Conservation (phyloP, 1,140 invertebrate genomes). For the Antheraea pernyi region DNA sequence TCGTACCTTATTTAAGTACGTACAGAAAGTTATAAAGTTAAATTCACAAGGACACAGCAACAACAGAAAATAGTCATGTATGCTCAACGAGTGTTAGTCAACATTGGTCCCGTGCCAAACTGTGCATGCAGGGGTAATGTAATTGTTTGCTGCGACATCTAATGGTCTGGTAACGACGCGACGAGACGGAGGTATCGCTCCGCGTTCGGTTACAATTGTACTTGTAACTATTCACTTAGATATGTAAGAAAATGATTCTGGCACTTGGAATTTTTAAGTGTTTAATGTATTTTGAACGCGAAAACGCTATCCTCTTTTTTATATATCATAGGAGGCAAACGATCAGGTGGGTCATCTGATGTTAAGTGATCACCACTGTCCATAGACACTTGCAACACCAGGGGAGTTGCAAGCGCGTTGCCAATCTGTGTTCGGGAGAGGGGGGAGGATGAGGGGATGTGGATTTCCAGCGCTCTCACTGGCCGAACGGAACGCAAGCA, state of each 20-base stretch:
- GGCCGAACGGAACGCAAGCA: too few species aligned
- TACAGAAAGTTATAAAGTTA: slow-evolving; percentile 38
- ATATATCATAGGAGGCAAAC: too few species aligned
- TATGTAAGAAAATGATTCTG: slow-evolving; percentile 2
- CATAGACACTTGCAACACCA: too few species aligned
- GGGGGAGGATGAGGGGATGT: too few species aligned
- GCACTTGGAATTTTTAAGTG: neutral
- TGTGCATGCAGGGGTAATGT: slow-evolving; percentile 58
- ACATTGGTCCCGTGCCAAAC: slow-evolving; percentile 65
- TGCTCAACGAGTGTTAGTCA: slow-evolving; percentile 51
- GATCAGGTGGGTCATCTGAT: too few species aligned
- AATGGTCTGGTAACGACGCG: slow-evolving; percentile 53
- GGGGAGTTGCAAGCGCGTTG: too few species aligned
- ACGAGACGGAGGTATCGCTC: slow-evolving; percentile 37
- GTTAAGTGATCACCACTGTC: too few species aligned
- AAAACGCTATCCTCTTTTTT: too few species aligned
- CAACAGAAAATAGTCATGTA: slow-evolving; percentile 55
- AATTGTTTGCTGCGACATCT: slow-evolving; percentile 67
- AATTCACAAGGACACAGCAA: slow-evolving; percentile 50
- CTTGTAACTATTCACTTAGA: neutral
- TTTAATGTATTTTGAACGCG: too few species aligned
- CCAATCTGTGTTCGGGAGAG: too few species aligned
- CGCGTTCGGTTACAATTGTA: slow-evolving; percentile 12
- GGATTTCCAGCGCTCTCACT: too few species aligned
- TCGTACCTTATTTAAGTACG: neutral